Base-by-base conservation (phyloP, 2,113 vertebrate species). In the Hoplias malabaricus region DNA sequence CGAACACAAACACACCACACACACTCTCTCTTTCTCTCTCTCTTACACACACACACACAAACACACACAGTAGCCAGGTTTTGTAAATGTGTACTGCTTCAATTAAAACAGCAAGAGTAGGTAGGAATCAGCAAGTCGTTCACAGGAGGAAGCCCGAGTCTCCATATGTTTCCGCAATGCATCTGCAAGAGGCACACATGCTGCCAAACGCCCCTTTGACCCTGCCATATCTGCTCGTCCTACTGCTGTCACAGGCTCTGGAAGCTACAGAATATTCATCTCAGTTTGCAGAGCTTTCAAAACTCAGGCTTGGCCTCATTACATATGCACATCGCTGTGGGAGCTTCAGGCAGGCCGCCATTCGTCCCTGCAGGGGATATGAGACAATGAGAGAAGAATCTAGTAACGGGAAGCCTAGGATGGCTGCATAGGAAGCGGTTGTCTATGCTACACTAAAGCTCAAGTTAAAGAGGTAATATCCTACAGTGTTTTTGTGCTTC, bases 241-340 rank as follows among this genome's bases (percentile, higher is more conserved):
- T 63, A 80, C 65, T 54, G 29, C 48, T 75, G 50, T 74, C 62
- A 77, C 65, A 2, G 27, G 59, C 77, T 78, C 76, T 78, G 57
- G 38, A 78, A 81, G 85, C 78, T 80, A 56, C 40, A 53, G 27
- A 77, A 71, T 33, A 56, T 57, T 76, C 48, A 46, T 77, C 73
- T 81, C 23, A 70, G 43, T 80, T 69, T 69, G 72, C 57, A 36
- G 57, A 42, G 36, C 76, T 85, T 80, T 85, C 61, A 86, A 87
- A 86, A 75, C 21, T 81, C 70, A 68, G 38, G 69, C 79, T 82
- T 75, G 74, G 75, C 78, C 61, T 79, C 50, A 85, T 86, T 84
- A 80, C 68, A 78, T 80, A 86, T 84, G 83, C 81, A 79, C 14
- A 54, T 59, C 69, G 50, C 80, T 73, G 85, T 78, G 29, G 53